Conservation (phyloP, 2,888 invertebrate species). For the Dasypolia templi region DNA sequence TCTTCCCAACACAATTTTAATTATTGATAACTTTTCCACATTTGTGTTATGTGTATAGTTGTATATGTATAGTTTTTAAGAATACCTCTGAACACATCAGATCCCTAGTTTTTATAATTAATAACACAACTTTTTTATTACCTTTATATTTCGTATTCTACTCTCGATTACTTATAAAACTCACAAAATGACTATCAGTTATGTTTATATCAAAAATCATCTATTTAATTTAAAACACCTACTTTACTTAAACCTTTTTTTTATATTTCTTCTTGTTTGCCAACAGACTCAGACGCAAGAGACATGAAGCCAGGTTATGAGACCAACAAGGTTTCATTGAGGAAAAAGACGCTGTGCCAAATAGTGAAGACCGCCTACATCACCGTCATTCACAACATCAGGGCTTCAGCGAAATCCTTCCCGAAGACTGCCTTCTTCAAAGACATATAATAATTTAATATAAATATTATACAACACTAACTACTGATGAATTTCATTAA, state of each 20-base stretch:
- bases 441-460: conserved; percentile 56
- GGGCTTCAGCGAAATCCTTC: conserved; percentile 77
- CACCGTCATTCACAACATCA: conserved; percentile 80
- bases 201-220: not conserved
- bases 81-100: not conserved
- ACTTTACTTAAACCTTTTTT: not conserved
- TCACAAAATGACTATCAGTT: not conserved
- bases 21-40: not conserved
- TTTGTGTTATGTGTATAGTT: not conserved
- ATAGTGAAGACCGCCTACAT: conserved; percentile 76
- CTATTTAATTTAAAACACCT: not conserved
- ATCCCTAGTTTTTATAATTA: too few species aligned
- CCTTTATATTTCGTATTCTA: too few species aligned
- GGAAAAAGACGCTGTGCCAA: conserved; percentile 72
- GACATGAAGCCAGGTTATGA: conserved; percentile 64
- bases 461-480: not conserved
- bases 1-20: not conserved
- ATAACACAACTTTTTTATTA: too few species aligned
- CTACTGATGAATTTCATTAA: not conserved
- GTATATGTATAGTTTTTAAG: too few species aligned
- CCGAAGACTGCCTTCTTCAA: conserved; percentile 81
- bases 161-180: not conserved
- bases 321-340: conserved; percentile 61
- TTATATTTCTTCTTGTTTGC: not conserved
- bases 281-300: conserved; percentile 73